Percentiles rank a stretch among this genome's conserved stretches.
phyloP scores from a whole-genome alignment of 2,888 invertebrate species.

The Coleophora flavipennella region DNA sequence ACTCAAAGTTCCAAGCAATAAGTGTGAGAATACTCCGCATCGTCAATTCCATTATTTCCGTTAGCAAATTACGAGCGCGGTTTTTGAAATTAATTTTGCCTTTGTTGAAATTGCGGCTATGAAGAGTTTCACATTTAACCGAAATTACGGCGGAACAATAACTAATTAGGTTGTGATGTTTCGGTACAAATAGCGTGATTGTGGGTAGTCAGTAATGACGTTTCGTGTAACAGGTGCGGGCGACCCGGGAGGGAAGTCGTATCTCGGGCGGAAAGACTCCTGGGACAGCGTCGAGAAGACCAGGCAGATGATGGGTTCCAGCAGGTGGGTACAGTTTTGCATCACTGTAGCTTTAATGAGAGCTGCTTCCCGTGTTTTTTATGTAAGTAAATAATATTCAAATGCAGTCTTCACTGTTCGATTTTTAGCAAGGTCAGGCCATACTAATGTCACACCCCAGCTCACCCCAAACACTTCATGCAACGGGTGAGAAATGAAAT shows the following conservation, averaged over 20 bases:
- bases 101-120: conserved; percentile 4
- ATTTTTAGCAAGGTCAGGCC: too few relatives aligned
- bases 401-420: too few relatives aligned
- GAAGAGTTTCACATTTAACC: conserved; percentile 1
- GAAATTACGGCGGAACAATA: background rate
- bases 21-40: too few relatives aligned
- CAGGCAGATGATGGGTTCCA: conserved; percentile 77
- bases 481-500: too few relatives aligned
- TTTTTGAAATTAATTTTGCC: background rate
- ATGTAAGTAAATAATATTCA: too few relatives aligned
- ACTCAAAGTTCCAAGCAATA: too few relatives aligned
- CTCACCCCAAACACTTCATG: too few relatives aligned
- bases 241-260: conserved; percentile 55
- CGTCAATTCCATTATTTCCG: too few relatives aligned
- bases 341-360: too few relatives aligned
- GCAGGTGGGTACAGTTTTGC: conserved; percentile 33
- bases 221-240: conserved; percentile 31
- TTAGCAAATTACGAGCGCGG: background rate
- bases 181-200: background rate
- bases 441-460: too few relatives aligned
- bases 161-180: background rate
- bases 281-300: conserved; percentile 90
- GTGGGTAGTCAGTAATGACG: background rate
- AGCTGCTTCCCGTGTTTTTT: too few relatives aligned
- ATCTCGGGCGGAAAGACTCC: conserved; percentile 75